A percentile compares a stretch with the other conserved stretches of the same genome.
phyloP scores from a whole-genome alignment of 2,888 invertebrate genomes.

The Tetrapedia diversipes region DNA sequence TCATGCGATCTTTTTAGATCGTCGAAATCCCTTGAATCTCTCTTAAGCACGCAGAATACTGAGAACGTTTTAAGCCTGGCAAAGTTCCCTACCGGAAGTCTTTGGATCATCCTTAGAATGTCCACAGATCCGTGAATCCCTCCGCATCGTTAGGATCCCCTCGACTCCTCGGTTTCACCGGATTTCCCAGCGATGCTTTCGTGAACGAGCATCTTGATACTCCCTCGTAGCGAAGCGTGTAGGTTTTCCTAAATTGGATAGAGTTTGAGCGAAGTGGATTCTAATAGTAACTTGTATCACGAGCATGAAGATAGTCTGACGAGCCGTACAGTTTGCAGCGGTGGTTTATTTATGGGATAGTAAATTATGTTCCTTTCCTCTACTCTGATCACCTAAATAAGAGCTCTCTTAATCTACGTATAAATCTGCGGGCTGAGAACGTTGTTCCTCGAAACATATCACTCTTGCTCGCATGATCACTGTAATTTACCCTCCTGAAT shows the following conservation, averaged over 20 bases:
- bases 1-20: no score
- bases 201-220: no score
- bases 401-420: slow-evolving; percentile 35
- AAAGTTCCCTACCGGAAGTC: no score
- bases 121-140: no score
- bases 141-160: no score
- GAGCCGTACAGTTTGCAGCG: slow-evolving; percentile 2
- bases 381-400: slow-evolving; percentile 23
- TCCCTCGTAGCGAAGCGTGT: neutral
- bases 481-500: slow-evolving; percentile 29
- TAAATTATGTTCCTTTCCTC: slow-evolving; percentile 21
- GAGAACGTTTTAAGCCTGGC: no score
- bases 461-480: slow-evolving; percentile 33
- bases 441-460: slow-evolving; percentile 28
- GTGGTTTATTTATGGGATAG: slow-evolving; percentile 26
- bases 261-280: neutral
- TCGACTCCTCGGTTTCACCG: no score
- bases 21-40: no score
- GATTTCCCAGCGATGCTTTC: no score
- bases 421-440: slow-evolving; percentile 29
- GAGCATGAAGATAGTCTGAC: slow-evolving; percentile 5
- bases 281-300: neutral
- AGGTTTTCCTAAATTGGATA: no score
- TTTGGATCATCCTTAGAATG: no score
- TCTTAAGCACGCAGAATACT: no score